These are phyloP conservation scores for Sitobion miscanthi DNA, from an alignment of 1,140 invertebrate species.

Conservation along the genomic window DNA sequence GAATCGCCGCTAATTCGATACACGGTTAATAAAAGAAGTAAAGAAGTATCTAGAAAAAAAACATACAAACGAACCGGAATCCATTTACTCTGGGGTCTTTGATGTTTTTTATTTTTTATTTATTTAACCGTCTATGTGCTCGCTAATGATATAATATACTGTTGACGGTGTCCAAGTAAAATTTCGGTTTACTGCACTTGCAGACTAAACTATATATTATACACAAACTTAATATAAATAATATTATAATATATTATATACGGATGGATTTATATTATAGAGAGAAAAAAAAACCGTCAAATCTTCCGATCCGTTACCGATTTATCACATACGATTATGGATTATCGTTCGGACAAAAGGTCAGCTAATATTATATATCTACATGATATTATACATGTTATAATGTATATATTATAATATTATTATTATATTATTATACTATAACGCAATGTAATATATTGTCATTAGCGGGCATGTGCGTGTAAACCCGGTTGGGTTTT, in stretches of 20 bases:
- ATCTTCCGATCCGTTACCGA: neutral
- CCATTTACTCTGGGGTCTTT: constrained; percentile 15
- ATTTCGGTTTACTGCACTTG: constrained; percentile 18
- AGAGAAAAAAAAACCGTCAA: neutral
- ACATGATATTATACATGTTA: neutral
- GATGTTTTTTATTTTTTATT: constrained; percentile 41
- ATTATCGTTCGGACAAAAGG: neutral
- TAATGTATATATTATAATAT: neutral
- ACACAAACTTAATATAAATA: neutral
- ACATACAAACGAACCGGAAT: constrained; percentile 13
- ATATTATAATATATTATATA: neutral
- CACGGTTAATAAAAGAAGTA: constrained; percentile 5
- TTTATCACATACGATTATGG: neutral
- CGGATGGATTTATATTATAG: neutral
- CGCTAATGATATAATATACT: constrained; percentile 31
- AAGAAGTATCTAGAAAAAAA: neutral
- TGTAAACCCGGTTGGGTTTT: constrained; percentile 26
- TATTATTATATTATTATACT: neutral
- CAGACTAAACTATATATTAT: neutral
- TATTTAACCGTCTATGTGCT: constrained; percentile 31
- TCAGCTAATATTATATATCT: neutral
- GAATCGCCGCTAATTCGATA: constrained; percentile 32
- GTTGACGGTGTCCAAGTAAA: neutral
- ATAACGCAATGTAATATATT: neutral
- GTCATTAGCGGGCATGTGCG: neutral